Conservation (phyloP, 2,113 vertebrate genomes). For the Toxotes jaculatrix region DNA sequence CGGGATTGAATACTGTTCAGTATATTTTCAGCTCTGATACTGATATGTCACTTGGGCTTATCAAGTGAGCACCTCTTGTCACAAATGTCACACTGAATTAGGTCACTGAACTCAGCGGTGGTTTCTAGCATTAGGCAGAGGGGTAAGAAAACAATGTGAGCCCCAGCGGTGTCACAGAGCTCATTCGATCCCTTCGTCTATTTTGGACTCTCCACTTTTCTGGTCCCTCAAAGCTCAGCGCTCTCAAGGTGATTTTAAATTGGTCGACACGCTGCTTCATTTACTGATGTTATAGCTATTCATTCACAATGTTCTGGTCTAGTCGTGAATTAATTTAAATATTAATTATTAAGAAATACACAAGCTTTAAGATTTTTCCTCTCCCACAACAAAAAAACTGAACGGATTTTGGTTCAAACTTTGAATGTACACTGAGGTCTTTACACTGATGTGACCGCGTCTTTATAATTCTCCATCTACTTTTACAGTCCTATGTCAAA, state of each 20-base stretch:
- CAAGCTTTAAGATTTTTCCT: too few relatives aligned
- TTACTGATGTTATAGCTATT: background rate
- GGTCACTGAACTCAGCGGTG: slow-evolving; percentile 25
- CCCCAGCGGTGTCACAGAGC: background rate
- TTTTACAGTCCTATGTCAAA: too few relatives aligned
- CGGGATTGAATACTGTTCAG: slow-evolving; percentile 17
- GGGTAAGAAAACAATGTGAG: background rate
- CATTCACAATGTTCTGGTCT: background rate
- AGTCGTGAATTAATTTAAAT: background rate
- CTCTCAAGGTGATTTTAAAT: slow-evolving; percentile 35
- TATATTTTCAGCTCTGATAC: slow-evolving; percentile 11
- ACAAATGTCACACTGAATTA: slow-evolving; percentile 40
- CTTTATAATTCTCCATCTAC: too few relatives aligned
- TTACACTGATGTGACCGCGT: too few relatives aligned
- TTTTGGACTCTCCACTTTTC: background rate
- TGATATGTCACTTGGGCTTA: slow-evolving; percentile 59
- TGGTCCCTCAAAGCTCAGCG: background rate
- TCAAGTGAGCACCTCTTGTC: slow-evolving; percentile 29
- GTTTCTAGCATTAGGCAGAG: background rate
- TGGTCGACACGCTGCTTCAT: background rate
- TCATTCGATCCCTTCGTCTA: background rate
- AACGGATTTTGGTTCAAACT: too few relatives aligned
- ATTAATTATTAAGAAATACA: background rate
- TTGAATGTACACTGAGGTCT: too few relatives aligned
- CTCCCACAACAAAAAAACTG: too few relatives aligned